Percentiles rank a stretch among this genome's conserved stretches.
phyloP scores from a whole-genome alignment of 2,888 invertebrate species.

The Idaea biselata region DNA sequence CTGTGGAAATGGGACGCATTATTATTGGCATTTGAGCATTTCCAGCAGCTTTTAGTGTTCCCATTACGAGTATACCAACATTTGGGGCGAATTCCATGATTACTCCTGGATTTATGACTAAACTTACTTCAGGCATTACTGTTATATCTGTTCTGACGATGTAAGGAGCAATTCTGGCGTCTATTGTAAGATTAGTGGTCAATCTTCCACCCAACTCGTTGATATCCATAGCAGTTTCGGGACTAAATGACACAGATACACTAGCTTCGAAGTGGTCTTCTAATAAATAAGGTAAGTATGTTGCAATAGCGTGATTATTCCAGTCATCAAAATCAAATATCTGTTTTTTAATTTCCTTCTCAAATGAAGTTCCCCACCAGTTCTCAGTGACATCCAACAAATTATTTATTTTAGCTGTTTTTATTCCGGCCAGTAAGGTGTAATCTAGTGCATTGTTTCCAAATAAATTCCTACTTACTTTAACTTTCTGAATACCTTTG shows the following conservation, averaged over 20 bases:
- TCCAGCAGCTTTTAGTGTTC: conserved; percentile 92
- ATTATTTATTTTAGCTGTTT: conserved; percentile 93
- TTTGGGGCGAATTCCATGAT: conserved; percentile 96
- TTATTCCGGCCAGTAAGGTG: conserved; percentile 94
- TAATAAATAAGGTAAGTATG: conserved; percentile 92
- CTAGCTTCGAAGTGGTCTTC: conserved; percentile 89
- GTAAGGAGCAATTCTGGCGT: conserved; percentile 86
- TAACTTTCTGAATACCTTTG: conserved; percentile 96
- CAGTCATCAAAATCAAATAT: conserved; percentile 99
- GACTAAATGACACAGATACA: conserved; percentile 85
- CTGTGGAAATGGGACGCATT: conserved; percentile 83
- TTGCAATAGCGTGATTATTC: conserved; percentile 98
- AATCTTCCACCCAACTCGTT: conserved; percentile 90
- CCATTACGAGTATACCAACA: conserved; percentile 96
- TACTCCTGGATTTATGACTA: conserved; percentile 94
- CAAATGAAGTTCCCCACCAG: conserved; percentile 95
- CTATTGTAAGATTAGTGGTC: conserved; percentile 83
- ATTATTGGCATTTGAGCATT: conserved; percentile 86
- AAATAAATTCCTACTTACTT: conserved; percentile 93
- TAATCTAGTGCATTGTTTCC: conserved; percentile 91
- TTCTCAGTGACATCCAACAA: conserved; percentile 94
- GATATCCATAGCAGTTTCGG: conserved; percentile 78
- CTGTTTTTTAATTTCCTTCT: conserved; percentile 86
- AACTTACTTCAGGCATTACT: conserved; percentile 94
- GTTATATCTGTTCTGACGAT: conserved; percentile 94